Evolutionary conservation across 1,140 invertebrate genomes (phyloP).

Genomic region (Formica selysi): DNA sequence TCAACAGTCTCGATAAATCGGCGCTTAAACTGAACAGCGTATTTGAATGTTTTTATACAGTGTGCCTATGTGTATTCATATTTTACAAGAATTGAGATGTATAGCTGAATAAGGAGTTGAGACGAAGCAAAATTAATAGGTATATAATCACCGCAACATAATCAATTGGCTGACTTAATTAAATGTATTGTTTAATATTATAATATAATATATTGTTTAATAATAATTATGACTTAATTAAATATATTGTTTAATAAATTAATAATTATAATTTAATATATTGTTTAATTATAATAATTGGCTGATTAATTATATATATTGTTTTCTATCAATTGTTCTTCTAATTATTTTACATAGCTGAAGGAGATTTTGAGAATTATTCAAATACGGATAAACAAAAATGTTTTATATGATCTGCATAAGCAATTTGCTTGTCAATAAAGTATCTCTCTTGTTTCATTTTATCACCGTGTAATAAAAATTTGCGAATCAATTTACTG

Average conservation of each 20-base stretch:
- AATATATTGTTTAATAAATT: no score
- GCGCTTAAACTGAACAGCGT: constrained; percentile 20
- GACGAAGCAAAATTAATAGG: background rate
- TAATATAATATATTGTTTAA: no score
- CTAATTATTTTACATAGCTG: background rate
- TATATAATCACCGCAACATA: background rate
- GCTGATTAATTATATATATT: no score
- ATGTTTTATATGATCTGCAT: constrained; percentile 3
- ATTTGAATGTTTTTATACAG: constrained; percentile 30
- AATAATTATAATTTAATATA: no score
- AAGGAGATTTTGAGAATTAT: background rate
- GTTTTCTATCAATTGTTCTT: background rate
- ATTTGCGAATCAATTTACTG: background rate
- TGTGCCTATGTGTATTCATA: background rate
- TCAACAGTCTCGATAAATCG: constrained; percentile 44
- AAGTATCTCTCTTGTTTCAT: background rate
- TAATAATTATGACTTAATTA: no score
- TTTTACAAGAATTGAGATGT: background rate
- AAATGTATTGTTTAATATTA: no score
- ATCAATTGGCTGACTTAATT: background rate
- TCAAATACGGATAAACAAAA: background rate
- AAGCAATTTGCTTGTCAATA: background rate
- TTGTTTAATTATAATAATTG: no score
- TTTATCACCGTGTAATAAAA: background rate
- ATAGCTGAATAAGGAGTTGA: background rate